Base-by-base conservation (phyloP, 2,113 vertebrate species). In the Spermophilus dauricus region DNA sequence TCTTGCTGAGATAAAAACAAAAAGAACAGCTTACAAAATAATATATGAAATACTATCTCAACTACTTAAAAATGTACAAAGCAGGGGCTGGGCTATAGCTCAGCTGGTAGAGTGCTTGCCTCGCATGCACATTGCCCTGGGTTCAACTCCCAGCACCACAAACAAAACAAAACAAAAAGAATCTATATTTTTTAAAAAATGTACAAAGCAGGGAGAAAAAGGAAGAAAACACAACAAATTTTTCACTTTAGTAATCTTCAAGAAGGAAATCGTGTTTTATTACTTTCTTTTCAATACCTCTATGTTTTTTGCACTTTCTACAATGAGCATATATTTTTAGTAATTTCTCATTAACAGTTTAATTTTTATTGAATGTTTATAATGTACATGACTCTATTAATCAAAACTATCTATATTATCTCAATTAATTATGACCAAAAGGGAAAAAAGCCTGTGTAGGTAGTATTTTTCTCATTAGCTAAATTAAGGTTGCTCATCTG, bases 21-120 rank as follows among this genome's bases (percentile, higher is more conserved):
- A 95, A 85, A 87, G 39, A 93, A 16, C 34, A 53, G 32, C 58
- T 90, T 51, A 85, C 32, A 80, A 92, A 89, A 95, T 95, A 89
- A 70, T 39, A 89, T 77, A 92, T 17, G 5, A 70, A 37, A 2
- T 39, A 37, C 30, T 89, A 72, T 61, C 78, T 87, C 63, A 84
- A 32, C 84, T 82, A 81, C n/a, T 89, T 65, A 42, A 81, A 91
- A 95, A 73, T 89, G 30, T 34, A 65, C 45, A 87, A 13, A 51
- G 63, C 56, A 39, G n/a, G 18, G 14, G 11, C 10, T 51, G 12
- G 48, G 48, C 10, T 51, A 51, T 51, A 51, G 48, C 48, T 51
- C 48, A 51, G 48, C 10, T 51, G 48, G 48, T 51, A 51, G 48
- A 51, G 48, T 51, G 48, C 48, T 51, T 51, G 48, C 48, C 48